These are phyloP conservation scores for Drosophila pallidifrons DNA, from an alignment of 1,140 invertebrate species.

Conservation along the genomic window DNA sequence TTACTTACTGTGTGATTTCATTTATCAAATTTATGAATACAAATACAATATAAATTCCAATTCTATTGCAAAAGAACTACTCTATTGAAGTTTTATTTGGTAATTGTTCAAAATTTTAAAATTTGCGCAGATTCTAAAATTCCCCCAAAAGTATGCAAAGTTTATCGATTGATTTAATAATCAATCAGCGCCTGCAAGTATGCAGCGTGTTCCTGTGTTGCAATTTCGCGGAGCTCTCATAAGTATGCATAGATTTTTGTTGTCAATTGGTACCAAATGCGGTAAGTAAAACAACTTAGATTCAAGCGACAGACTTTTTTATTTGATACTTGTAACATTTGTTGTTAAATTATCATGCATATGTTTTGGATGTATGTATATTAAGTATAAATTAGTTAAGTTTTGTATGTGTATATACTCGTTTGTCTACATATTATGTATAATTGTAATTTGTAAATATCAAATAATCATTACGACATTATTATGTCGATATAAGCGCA, in stretches of 20 bases:
- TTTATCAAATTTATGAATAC: slow-evolving; percentile 47
- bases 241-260: background rate
- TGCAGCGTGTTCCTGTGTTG: background rate
- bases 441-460: slow-evolving; percentile 74
- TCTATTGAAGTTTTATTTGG: background rate
- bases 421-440: slow-evolving; percentile 43
- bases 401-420: slow-evolving; percentile 51
- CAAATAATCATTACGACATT: slow-evolving; percentile 67
- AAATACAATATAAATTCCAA: slow-evolving; percentile 76
- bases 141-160: background rate
- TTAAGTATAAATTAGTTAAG: slow-evolving; percentile 79
- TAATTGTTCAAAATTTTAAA: background rate
- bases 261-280: background rate
- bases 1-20: slow-evolving; percentile 69
- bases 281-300: background rate
- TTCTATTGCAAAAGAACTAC: slow-evolving; percentile 70
- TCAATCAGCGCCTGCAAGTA: background rate
- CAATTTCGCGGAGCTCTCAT: background rate
- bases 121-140: background rate
- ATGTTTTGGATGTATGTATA: slow-evolving; percentile 54
- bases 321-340: slow-evolving; percentile 70
- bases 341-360: slow-evolving; percentile 51
- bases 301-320: slow-evolving; percentile 77
- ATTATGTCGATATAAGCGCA: slow-evolving; percentile 63
- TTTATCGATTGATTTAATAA: background rate